These are phyloP conservation scores for Stegodyphus dumicola DNA, from an alignment of 1,140 invertebrate species.

Conservation along the genomic window DNA sequence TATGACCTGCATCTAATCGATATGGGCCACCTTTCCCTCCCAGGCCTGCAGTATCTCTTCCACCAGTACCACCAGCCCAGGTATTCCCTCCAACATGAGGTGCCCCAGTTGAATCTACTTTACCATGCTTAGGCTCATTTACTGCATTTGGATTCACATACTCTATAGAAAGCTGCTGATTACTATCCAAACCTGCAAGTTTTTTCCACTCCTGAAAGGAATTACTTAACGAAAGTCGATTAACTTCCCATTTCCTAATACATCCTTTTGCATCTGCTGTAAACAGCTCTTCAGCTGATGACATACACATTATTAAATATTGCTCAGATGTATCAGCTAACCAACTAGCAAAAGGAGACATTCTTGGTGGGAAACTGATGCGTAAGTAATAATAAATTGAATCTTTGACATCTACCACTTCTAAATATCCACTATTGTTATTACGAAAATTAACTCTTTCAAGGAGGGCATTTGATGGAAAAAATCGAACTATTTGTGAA, in stretches of 20 bases:
- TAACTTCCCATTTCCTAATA: constrained; percentile 75
- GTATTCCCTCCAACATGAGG: constrained; percentile 96
- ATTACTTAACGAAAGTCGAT: constrained; percentile 69
- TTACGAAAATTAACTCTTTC: not conserved
- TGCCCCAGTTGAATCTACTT: constrained; percentile 86
- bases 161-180: constrained; percentile 38
- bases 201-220: constrained; percentile 71
- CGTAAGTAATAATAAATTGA: constrained; percentile 5
- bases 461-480: constrained; percentile 1
- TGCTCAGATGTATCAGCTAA: constrained; percentile 29
- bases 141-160: constrained; percentile 26
- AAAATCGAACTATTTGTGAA: constrained; percentile 21
- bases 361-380: not conserved
- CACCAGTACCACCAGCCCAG: constrained; percentile 94
- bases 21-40: constrained; percentile 94
- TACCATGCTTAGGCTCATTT: constrained; percentile 81
- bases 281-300: constrained; percentile 71
- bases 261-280: constrained; percentile 74
- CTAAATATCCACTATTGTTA: constrained; percentile 1
- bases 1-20: constrained; percentile 90
- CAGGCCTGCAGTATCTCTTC: constrained; percentile 90
- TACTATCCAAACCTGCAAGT: constrained; percentile 69
- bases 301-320: constrained; percentile 16
- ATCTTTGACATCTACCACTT: constrained; percentile 28
- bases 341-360: constrained; percentile 39